Percentiles rank a stretch among this genome's conserved stretches.
Evolutionary conservation across 2,888 invertebrate species (phyloP).

Genomic region (Stenchaetothrips biformis): DNA sequence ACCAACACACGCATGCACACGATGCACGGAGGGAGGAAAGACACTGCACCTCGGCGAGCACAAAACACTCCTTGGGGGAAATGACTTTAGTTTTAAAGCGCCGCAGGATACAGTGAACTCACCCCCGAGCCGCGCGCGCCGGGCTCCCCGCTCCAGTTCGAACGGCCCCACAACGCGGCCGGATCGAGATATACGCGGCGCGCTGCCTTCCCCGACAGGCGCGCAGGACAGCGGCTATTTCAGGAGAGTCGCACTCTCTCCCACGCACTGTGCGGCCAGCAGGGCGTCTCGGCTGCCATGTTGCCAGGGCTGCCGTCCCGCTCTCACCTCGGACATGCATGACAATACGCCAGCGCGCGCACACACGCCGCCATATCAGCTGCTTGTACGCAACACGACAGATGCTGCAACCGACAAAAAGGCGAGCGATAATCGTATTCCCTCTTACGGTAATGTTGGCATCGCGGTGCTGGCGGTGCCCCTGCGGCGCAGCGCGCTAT

Average conservation of each 20-base stretch:
- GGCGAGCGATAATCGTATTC: conserved; percentile 5
- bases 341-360: not conserved
- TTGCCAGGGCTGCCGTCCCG: not conserved
- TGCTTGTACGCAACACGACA: not conserved
- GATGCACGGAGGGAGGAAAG: too few species aligned
- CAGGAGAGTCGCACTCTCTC: not conserved
- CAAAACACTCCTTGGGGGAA: too few species aligned
- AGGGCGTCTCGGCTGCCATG: not conserved
- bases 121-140: too few species aligned
- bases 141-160: too few species aligned
- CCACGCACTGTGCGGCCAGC: not conserved
- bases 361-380: not conserved
- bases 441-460: not conserved
- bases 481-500: not conserved
- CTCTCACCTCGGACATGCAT: conserved; percentile 14
- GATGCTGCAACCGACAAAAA: conserved; percentile 4
- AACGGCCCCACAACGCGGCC: too few species aligned
- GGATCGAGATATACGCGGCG: too few species aligned
- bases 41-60: too few species aligned
- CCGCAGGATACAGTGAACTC: too few species aligned
- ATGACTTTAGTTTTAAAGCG: too few species aligned
- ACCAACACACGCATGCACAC: too few species aligned
- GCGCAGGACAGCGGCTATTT: too few species aligned
- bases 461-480: not conserved
- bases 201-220: too few species aligned